Evolutionary conservation across 1,140 invertebrate species (phyloP).

Genomic region (Euwallacea fornicatus): DNA sequence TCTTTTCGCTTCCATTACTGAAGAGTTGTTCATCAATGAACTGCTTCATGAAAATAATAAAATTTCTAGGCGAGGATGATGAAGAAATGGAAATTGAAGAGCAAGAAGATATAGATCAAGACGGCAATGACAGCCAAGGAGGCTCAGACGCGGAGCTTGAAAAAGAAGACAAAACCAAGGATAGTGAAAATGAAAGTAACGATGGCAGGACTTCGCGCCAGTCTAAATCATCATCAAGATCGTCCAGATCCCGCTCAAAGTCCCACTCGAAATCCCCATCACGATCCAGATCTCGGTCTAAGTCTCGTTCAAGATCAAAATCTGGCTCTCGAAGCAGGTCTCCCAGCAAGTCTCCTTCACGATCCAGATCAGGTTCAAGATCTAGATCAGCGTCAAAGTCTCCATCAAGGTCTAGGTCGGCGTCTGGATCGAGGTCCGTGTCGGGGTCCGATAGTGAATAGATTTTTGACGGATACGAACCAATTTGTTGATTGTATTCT

Average conservation of each 20-base stretch:
- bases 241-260: constrained; percentile 44
- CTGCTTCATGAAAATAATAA: not conserved
- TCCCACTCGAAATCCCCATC: constrained; percentile 45
- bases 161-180: constrained; percentile 48
- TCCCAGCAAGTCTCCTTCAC: constrained; percentile 46
- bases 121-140: constrained; percentile 57
- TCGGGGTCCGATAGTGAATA: constrained; percentile 24
- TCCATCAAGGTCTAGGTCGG: constrained; percentile 51
- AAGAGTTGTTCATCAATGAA: no score
- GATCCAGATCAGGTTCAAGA: constrained; percentile 46
- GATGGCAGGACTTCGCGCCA: constrained; percentile 35
- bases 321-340: constrained; percentile 49
- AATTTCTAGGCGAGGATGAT: constrained; percentile 65
- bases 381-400: constrained; percentile 37
- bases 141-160: constrained; percentile 52
- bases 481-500: not conserved
- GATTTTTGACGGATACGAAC: not conserved
- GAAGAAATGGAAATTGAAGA: constrained; percentile 66
- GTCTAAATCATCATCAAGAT: constrained; percentile 45
- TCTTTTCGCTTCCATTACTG: no score
- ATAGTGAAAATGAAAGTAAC: constrained; percentile 48
- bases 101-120: constrained; percentile 66
- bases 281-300: constrained; percentile 39
- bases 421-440: constrained; percentile 25
- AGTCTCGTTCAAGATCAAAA: constrained; percentile 43